A percentile compares a stretch with the other conserved stretches of the same genome.
Conservation (phyloP, 2,113 vertebrate species). For the Psilopsiagon aurifrons region DNA sequence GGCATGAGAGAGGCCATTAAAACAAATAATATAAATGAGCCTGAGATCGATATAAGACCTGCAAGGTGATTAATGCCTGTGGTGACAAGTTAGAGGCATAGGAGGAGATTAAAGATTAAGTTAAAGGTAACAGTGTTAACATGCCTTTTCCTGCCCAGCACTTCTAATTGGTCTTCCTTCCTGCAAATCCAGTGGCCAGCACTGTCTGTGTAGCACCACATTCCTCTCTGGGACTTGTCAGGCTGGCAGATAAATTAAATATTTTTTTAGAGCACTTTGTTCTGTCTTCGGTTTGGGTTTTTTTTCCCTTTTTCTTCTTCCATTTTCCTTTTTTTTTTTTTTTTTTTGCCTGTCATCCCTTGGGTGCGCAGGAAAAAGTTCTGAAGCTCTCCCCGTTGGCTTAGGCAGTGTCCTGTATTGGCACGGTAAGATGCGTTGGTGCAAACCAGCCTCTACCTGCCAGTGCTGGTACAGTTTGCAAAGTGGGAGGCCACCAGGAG, state of each 20-base stretch:
- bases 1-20: slow-evolving; percentile 33
- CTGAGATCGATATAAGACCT: slow-evolving; percentile 23
- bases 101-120: slow-evolving; percentile 65
- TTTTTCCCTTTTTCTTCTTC: background rate
- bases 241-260: background rate
- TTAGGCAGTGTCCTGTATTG: background rate
- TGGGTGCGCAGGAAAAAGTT: background rate
- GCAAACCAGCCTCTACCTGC: background rate
- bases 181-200: slow-evolving; percentile 13
- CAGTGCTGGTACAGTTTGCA: background rate
- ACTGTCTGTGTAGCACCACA: background rate
- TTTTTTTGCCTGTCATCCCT: background rate
- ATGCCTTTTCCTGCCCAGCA: slow-evolving; percentile 49
- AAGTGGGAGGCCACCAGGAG: background rate
- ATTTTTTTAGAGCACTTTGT: background rate
- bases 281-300: background rate
- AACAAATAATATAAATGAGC: slow-evolving; percentile 45
- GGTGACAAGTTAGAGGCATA: slow-evolving; percentile 64
- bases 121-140: slow-evolving; percentile 67
- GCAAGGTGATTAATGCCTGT: slow-evolving; percentile 64
- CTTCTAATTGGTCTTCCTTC: slow-evolving; percentile 62
- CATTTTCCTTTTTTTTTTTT: accelerated
- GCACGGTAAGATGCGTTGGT: accelerated
- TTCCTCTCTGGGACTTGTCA: slow-evolving; percentile 4
- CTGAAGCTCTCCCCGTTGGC: background rate